Evolutionary conservation across 1,140 invertebrate genomes (phyloP).

Genomic region (Chymomyza costata): DNA sequence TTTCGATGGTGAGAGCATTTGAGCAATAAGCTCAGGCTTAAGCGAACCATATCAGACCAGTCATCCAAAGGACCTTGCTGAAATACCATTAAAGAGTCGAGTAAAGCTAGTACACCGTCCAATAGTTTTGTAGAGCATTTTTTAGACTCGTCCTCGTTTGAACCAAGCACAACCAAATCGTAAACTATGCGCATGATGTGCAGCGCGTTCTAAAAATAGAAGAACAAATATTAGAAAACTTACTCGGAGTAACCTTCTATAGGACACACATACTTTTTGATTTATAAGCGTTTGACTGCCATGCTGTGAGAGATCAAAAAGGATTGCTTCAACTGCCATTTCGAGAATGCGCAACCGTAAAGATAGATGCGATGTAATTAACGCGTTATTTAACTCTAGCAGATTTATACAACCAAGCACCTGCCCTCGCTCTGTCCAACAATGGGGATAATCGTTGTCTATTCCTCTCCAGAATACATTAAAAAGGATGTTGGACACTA

Average conservation of each 20-base stretch:
- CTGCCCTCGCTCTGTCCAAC: conserved; percentile 81
- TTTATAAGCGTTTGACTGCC: conserved; percentile 70
- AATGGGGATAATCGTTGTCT: conserved; percentile 77
- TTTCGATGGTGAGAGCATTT: conserved; percentile 77
- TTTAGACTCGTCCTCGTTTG: conserved; percentile 76
- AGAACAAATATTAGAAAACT: not conserved
- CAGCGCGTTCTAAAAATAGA: conserved; percentile 76
- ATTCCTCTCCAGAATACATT: conserved; percentile 81
- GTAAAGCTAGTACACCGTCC: conserved; percentile 77
- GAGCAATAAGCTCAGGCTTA: conserved; percentile 76
- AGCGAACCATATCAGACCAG: conserved; percentile 79
- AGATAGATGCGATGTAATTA: conserved; percentile 78
- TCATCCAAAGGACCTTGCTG: conserved; percentile 76
- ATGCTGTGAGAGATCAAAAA: conserved; percentile 78
- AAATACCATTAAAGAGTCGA: conserved; percentile 78
- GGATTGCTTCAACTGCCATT: conserved; percentile 79
- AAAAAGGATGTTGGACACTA: conserved; percentile 78
- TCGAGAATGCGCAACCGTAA: conserved; percentile 80
- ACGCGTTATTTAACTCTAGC: conserved; percentile 78
- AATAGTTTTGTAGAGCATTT: conserved; percentile 78
- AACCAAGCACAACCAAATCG: conserved; percentile 78
- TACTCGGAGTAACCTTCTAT: too few species aligned
- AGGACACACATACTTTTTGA: conserved; percentile 67
- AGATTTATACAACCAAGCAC: conserved; percentile 80
- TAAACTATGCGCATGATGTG: conserved; percentile 79